Percentiles rank a stretch among this genome's conserved stretches.
phyloP scores from a whole-genome alignment of 2,797 vertebrate species.

The Sphenopsis melanotis region DNA sequence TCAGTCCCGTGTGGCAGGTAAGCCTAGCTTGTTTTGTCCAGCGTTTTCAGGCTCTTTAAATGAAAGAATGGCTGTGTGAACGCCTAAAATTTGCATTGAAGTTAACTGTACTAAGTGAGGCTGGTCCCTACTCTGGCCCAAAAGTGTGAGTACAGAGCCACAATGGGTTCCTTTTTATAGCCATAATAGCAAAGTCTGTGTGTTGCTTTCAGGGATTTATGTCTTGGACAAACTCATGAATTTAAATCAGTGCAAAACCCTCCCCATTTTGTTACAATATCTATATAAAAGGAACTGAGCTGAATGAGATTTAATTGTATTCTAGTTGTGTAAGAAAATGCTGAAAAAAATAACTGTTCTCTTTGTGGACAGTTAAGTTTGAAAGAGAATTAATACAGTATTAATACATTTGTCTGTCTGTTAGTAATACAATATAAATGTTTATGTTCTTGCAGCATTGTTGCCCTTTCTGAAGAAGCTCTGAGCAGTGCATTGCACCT shows the following conservation, averaged over 20 bases:
- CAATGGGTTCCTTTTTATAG: not conserved
- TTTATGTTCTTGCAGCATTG: not conserved
- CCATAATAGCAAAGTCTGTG: not conserved
- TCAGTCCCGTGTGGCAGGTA: not conserved
- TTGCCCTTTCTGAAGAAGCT: not conserved
- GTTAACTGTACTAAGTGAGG: not conserved
- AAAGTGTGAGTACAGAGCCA: not conserved
- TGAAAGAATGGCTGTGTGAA: not conserved
- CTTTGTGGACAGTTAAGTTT: not conserved
- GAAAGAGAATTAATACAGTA: not conserved
- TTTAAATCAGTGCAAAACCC: constrained; percentile 1
- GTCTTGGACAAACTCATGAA: not conserved
- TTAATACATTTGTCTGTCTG: not conserved
- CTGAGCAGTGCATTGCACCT: not conserved
- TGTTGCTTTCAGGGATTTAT: not conserved
- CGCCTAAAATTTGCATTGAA: not conserved
- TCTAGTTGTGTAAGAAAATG: not conserved
- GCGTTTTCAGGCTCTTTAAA: not conserved
- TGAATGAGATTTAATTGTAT: not conserved
- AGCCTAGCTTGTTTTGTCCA: not conserved
- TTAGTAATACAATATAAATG: not conserved
- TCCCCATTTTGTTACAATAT: not conserved
- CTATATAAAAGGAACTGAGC: not conserved
- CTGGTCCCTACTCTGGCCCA: not conserved
- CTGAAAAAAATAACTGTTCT: not conserved